Evolutionary conservation across 92 coral and sea anemone species (phyloP), one percentile per base, ranked within the genome.

Genomic region (Ricordea florida): DNA sequence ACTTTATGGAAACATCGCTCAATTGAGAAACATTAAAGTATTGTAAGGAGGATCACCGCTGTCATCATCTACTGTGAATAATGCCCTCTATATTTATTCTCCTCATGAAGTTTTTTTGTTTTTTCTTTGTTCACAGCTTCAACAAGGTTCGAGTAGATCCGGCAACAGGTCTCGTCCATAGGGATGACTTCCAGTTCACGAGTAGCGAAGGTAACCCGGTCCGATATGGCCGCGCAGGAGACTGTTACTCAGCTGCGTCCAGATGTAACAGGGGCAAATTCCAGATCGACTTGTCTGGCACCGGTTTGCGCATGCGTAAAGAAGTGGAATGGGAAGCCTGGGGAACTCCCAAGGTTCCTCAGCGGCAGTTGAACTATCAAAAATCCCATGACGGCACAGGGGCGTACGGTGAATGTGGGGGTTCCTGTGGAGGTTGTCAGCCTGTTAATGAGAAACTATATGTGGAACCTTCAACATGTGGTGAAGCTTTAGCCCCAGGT

Each of bases 401-500:
- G 66, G 96, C 76, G 34, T 80, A 86, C 5, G 98, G 97, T 22
- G 97, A 92, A 65, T 94, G 98, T 48, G 98, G 98, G 15, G 98
- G 98, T 0, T 94, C 98, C 3, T 94, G 98, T 74, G 98, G 98
- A 7, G 98, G 98, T 31, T 94, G 98, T 24, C 89, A 89, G 62
- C 98, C 97, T 0, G 57, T 80, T 53, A 83, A 79, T 11, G 93
- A 91, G 28, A 80, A 45, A 33, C 80, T 94, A 61, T 83, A 66
- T 36, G 81, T 94, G 13, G 94, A 88, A 42, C 98, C 98, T 6
- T 67, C 79, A 30, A 56, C 74, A 5, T 94, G 98, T 53, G 51
- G 82, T 13, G 88, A 87, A 25, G 51, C 79, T 6, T 29, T 68
- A 2, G 74, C 70, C 41, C 59, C 70, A 15, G 90, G 97, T 94